phyloP scores from a whole-genome alignment of 2,797 vertebrate genomes.

The Cetoscarus ocellatus region DNA sequence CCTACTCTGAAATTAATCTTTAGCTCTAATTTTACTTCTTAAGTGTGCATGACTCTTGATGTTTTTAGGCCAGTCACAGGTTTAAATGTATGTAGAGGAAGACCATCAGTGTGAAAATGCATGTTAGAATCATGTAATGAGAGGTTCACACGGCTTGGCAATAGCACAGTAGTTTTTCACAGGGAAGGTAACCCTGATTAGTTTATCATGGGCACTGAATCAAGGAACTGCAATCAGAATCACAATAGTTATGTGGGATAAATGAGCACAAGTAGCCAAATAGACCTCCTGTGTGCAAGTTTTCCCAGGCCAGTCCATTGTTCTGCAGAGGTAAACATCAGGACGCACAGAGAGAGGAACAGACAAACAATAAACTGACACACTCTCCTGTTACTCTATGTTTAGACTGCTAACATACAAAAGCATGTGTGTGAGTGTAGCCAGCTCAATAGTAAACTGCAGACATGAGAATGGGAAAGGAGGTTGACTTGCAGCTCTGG shows the following conservation, averaged over 20 bases:
- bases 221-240: constrained; percentile 34
- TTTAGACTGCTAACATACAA: constrained; percentile 77
- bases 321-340: constrained; percentile 76
- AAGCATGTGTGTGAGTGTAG: constrained; percentile 30
- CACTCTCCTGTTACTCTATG: constrained; percentile 65
- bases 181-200: constrained; percentile 6
- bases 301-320: constrained; percentile 72
- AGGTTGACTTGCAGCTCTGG: background rate
- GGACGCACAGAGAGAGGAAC: constrained; percentile 55
- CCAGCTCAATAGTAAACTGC: constrained; percentile 25
- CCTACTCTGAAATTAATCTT: no score
- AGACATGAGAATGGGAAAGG: constrained; percentile 19
- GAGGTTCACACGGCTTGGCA: constrained; percentile 1
- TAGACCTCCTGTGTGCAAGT: constrained; percentile 41
- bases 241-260: constrained; percentile 16
- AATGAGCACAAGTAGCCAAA: background rate
- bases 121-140: no score
- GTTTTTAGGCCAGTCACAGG: no score
- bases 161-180: background rate
- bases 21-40: no score
- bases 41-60: no score
- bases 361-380: constrained; percentile 74
- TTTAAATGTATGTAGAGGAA: no score
- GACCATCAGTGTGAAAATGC: no score
- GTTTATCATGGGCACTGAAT: constrained; percentile 5